These are phyloP conservation scores for Phrynocephalus vlangalii DNA, from an alignment of 2,797 vertebrate genomes.

Conservation along the genomic window DNA sequence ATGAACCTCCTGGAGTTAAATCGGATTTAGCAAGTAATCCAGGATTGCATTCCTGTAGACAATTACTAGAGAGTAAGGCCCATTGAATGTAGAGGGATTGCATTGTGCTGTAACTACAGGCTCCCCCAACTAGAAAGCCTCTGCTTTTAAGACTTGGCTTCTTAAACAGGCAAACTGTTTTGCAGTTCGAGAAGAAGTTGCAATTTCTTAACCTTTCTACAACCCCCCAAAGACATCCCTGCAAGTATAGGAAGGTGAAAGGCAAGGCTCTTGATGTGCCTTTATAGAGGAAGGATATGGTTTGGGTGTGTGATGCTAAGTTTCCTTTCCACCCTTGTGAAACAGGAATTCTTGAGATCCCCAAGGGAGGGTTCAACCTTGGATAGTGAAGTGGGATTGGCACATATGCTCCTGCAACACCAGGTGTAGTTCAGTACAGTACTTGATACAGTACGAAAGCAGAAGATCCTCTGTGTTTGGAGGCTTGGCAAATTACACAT, in stretches of 20 bases:
- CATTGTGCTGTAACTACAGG: background rate
- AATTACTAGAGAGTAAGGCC: background rate
- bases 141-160: background rate
- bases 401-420: background rate
- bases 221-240: background rate
- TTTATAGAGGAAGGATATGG: background rate
- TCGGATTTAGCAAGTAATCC: background rate
- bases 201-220: background rate
- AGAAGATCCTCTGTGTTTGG: background rate
- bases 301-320: background rate
- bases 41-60: background rate
- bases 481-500: background rate
- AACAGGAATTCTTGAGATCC: background rate
- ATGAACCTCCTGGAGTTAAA: background rate
- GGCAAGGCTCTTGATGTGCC: background rate
- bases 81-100: background rate
- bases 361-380: background rate
- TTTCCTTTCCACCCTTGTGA: background rate
- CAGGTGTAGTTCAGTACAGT: background rate
- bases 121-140: background rate
- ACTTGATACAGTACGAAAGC: too few relatives aligned
- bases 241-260: background rate
- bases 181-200: too few relatives aligned
- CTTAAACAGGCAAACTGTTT: too few relatives aligned
- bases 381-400: background rate